A percentile compares a stretch with the other conserved stretches of the same genome.
phyloP scores from a whole-genome alignment of 2,888 invertebrate genomes.

The Epinotia brunnichana region DNA sequence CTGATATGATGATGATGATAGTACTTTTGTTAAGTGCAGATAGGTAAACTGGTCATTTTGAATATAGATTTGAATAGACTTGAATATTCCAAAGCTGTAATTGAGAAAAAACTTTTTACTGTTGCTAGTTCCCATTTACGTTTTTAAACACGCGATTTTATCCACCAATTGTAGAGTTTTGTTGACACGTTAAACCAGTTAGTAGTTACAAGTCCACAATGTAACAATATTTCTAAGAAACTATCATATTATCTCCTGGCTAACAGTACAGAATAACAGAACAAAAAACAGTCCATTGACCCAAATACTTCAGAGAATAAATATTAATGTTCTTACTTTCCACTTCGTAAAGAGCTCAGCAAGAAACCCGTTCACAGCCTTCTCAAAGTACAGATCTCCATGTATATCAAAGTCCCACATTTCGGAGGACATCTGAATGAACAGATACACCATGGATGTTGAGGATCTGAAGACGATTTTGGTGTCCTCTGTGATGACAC shows the following conservation, averaged over 20 bases:
- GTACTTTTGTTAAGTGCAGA: no score
- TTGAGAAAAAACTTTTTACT: not conserved
- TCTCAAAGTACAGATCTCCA: slow-evolving; percentile 99
- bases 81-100: not conserved
- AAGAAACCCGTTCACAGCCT: slow-evolving; percentile 98
- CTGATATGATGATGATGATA: no score
- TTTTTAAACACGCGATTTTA: no score
- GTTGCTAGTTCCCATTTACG: no score
- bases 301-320: not conserved
- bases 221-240: no score
- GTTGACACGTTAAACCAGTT: no score
- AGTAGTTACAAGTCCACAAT: no score
- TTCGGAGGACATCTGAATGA: slow-evolving; percentile 99
- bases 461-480: slow-evolving; percentile 99
- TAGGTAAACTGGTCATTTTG: no score
- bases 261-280: no score
- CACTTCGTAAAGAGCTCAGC: slow-evolving; percentile 98
- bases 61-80: not conserved
- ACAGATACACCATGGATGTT: slow-evolving; percentile 98
- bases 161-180: no score
- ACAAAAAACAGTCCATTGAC: no score
- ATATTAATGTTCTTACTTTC: slow-evolving; percentile 86
- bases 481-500: slow-evolving; percentile 97
- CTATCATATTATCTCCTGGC: no score
- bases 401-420: slow-evolving; percentile 99